These are phyloP conservation scores for Sebastes fasciatus DNA, from an alignment of 2,113 vertebrate species.

Conservation along the genomic window DNA sequence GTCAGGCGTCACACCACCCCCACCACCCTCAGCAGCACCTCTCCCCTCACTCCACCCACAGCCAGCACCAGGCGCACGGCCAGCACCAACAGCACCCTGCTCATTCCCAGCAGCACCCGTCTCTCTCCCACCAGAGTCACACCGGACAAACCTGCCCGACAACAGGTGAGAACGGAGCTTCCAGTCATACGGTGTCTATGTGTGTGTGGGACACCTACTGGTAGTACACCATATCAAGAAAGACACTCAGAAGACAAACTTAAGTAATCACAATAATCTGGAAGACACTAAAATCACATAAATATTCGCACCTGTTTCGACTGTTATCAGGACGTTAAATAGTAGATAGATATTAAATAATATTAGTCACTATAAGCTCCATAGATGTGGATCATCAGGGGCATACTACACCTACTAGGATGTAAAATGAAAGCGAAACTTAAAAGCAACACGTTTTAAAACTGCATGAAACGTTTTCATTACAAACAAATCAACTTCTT, in stretches of 20 bases:
- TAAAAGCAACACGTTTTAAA: no score
- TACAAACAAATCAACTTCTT: no score
- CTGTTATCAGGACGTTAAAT: no score
- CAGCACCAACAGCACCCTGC: constrained; percentile 79
- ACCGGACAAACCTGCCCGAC: constrained; percentile 83
- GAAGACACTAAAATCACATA: background rate
- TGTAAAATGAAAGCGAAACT: no score
- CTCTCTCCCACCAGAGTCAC: constrained; percentile 85
- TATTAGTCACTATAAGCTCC: no score
- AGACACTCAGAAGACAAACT: background rate
- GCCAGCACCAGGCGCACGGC: constrained; percentile 70
- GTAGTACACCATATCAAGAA: background rate
- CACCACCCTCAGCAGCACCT: constrained; percentile 84
- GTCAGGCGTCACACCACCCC: constrained; percentile 67
- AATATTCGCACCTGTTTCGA: background rate
- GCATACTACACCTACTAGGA: no score
- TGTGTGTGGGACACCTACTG: constrained; percentile 4
- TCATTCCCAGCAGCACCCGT: constrained; percentile 76
- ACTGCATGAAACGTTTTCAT: no score
- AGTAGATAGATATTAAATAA: no score
- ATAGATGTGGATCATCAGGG: no score
- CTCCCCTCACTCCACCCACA: constrained; percentile 77
- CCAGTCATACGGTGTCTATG: background rate
- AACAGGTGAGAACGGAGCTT: constrained; percentile 81
- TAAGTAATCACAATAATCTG: background rate